Conservation (phyloP, 2,888 invertebrate species). For the Byasa hedistus region DNA sequence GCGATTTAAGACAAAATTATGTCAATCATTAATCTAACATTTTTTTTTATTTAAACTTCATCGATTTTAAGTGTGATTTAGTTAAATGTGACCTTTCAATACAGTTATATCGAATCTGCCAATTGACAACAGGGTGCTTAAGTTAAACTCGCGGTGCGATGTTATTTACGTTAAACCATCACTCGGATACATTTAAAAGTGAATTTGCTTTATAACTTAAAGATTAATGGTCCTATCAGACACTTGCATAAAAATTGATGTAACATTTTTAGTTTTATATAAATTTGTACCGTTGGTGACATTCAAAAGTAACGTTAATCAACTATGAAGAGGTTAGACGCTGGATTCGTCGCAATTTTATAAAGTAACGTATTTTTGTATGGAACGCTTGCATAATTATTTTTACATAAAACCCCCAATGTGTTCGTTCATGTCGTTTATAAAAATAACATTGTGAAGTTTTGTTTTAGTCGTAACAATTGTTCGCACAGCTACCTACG, state of each 20-base stretch:
- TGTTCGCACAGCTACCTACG: constrained; percentile 22
- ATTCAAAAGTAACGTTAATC: constrained; percentile 38
- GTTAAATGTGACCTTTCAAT: constrained; percentile 2
- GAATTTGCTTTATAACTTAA: neutral
- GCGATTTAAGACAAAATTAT: constrained; percentile 31
- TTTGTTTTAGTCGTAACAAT: constrained; percentile 21
- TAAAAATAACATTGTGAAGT: constrained; percentile 30
- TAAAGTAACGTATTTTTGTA: constrained; percentile 50
- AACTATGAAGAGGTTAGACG: constrained; percentile 43
- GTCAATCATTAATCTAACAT: too few relatives aligned
- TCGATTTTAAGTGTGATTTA: constrained; percentile 10
- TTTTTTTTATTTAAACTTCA: constrained; percentile 20
- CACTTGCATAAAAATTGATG: constrained; percentile 7
- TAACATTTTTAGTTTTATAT: constrained; percentile 33
- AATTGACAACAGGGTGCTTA: constrained; percentile 16
- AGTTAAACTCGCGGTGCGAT: neutral
- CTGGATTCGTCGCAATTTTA: constrained; percentile 40
- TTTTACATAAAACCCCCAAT: constrained; percentile 38
- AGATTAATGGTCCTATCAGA: neutral
- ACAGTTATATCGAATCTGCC: constrained; percentile 1
- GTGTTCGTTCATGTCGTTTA: constrained; percentile 34
- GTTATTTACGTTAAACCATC: neutral
- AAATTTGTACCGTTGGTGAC: constrained; percentile 31
- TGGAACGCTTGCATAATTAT: constrained; percentile 41
- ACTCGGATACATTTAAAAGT: neutral